Percentiles rank a stretch among this genome's conserved stretches.
These are phyloP conservation scores for Bombus confusus DNA, from an alignment of 1,140 invertebrate species.

Conservation along the genomic window DNA sequence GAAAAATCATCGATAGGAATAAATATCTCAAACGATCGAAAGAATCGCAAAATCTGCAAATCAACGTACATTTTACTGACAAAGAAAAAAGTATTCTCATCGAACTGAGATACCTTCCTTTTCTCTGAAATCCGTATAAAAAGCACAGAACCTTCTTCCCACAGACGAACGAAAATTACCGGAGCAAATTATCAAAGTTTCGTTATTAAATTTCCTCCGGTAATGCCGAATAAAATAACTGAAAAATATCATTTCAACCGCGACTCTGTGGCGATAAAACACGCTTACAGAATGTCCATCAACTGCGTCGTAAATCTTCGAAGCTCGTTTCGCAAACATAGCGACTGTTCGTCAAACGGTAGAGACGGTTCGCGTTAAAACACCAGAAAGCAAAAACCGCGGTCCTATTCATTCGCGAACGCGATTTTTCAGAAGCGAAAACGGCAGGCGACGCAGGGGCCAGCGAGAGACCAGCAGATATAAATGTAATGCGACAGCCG, in stretches of 20 bases:
- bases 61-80: too few species aligned
- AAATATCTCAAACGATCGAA: too few species aligned
- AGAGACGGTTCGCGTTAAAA: conserved; percentile 14
- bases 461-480: background rate
- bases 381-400: background rate
- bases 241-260: too few species aligned
- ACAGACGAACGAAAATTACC: too few species aligned
- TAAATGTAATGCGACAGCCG: conserved; percentile 8
- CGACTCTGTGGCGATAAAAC: background rate
- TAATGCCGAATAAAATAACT: too few species aligned
- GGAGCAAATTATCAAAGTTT: background rate
- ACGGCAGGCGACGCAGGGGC: background rate
- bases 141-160: too few species aligned
- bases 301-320: background rate
- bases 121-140: too few species aligned
- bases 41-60: too few species aligned
- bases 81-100: too few species aligned
- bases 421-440: conserved; percentile 17
- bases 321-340: background rate
- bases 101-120: too few species aligned
- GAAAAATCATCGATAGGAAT: too few species aligned
- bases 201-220: background rate
- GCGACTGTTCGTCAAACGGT: background rate
- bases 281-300: background rate
- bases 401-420: background rate